Conservation (phyloP, 1,140 invertebrate genomes). For the Colletes gigas region DNA sequence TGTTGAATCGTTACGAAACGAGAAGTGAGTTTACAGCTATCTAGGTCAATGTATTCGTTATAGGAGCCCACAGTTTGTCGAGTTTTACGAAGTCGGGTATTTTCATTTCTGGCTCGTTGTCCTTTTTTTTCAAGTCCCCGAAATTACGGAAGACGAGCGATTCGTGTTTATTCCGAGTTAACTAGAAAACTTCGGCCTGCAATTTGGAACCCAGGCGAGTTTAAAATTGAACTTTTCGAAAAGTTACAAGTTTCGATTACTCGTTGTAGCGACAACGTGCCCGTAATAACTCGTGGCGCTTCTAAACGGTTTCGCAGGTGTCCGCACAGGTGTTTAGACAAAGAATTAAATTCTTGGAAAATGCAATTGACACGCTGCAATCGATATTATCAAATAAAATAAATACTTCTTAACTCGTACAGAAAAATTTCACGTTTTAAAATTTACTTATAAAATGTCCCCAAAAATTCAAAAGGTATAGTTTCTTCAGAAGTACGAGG, state of each 20-base stretch:
- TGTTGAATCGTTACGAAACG: neutral
- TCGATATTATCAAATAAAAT: no score
- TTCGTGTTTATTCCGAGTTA: constrained; percentile 7
- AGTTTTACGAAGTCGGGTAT: neutral
- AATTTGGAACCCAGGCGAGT: constrained; percentile 3
- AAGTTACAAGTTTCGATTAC: constrained; percentile 32
- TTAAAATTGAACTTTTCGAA: constrained; percentile 11
- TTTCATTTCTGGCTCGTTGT: neutral
- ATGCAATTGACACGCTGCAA: neutral
- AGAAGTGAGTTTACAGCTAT: neutral
- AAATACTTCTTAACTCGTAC: no score
- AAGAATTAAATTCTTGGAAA: neutral
- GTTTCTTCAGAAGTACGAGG: no score
- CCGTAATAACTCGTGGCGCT: neutral
- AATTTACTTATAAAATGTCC: no score
- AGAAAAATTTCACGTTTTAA: no score
- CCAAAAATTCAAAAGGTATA: no score
- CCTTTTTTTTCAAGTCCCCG: neutral
- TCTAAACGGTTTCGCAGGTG: neutral
- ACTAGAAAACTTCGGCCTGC: constrained; percentile 22
- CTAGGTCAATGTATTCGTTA: neutral
- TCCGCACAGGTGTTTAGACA: no score
- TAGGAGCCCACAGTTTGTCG: neutral
- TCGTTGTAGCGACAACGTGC: neutral
- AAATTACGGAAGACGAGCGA: constrained; percentile 10